Base-by-base conservation (phyloP, 2,797 vertebrate species). In the Allobates femoralis region DNA sequence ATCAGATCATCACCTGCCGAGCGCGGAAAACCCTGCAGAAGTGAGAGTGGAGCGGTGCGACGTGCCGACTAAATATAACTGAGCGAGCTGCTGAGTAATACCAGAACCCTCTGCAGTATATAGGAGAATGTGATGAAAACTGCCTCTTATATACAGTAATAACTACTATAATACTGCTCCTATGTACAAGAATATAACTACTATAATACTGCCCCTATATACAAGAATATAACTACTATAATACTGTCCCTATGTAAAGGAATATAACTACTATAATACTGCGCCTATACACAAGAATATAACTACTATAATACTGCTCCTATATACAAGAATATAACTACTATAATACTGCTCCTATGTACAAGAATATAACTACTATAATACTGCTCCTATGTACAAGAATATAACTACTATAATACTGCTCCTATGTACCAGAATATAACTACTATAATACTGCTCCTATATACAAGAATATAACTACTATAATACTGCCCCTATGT, bases 301-400 rank as follows among this genome's bases (percentile, higher is more conserved):
- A 19, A 34, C 66, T 67, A 34, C 30, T 67, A 67, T 34, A 67
- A 66, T 66, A 66, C 64, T 26, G 15, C 64, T 14, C 30, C 32
- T 71, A 71, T 71, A 41, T 41, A 21, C 26, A 66, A 66, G 62
- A 66, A 32, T 66, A 66, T 66, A 66, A 66, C 62, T 66, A 66
- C 62, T 66, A 56, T 56, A n/a, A n/a, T n/a, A n/a, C n/a, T n/a
- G n/a, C n/a, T n/a, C n/a, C n/a, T n/a, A n/a, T n/a, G n/a, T n/a
- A n/a, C n/a, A n/a, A n/a, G n/a, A n/a, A n/a, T n/a, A n/a, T n/a
- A n/a, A n/a, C n/a, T n/a, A n/a, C n/a, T n/a, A n/a, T n/a, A n/a
- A n/a, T n/a, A n/a, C n/a, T n/a, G n/a, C n/a, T n/a, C n/a, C n/a
- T n/a, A n/a, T n/a, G n/a, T n/a, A n/a, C n/a, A n/a, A n/a, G n/a